Evolutionary conservation across 2,797 vertebrate species (phyloP), one percentile per base, ranked within the genome.

Genomic region (Nannoperca australis): DNA sequence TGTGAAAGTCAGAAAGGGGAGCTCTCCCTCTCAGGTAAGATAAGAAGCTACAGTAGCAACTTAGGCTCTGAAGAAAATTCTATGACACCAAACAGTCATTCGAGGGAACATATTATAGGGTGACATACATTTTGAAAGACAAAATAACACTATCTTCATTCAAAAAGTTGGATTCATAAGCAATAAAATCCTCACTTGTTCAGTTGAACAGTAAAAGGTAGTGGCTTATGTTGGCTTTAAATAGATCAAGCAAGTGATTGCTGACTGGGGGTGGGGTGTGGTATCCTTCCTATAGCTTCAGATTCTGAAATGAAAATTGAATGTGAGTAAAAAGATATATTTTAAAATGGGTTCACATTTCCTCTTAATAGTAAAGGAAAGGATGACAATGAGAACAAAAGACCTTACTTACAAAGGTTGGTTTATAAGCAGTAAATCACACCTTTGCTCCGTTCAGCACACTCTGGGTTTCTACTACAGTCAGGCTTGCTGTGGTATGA

Each of bases 11-110:
- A 96, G 73, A 93, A 76, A 82, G 96, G 96, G 15, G 94, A 97
- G 50, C 96, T 96, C 6, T 95, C 98, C 20, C 96, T 99, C 38
- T 99, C 98, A 95, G 97, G 98, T 99, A 94, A 76, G 30, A 9
- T 7, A 5, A 17, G 0, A 36, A 42, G 13, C 18, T 13, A 18
- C 20, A 13, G 1, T 7, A 32, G 34, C 30, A n/a, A 4, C 36
- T 24, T 11, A 5, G 7, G 18, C 13, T 44, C 22, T 27, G 4
- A 53, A 17, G 30, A 44, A 20, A 18, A 4, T 54, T 24, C 22
- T 42, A 11, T 42, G 10, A 58, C 36, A 38, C 22, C 27, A 45
- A 66, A 22, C 24, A 30, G 12, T 49, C 20, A 22, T 13, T 45
- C 47, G n/a, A 14, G 6, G 20, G 22, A 27, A 27, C 9, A 27